Evolutionary conservation across 2,797 vertebrate species (phyloP).

Genomic region (Salarias fasciatus): DNA sequence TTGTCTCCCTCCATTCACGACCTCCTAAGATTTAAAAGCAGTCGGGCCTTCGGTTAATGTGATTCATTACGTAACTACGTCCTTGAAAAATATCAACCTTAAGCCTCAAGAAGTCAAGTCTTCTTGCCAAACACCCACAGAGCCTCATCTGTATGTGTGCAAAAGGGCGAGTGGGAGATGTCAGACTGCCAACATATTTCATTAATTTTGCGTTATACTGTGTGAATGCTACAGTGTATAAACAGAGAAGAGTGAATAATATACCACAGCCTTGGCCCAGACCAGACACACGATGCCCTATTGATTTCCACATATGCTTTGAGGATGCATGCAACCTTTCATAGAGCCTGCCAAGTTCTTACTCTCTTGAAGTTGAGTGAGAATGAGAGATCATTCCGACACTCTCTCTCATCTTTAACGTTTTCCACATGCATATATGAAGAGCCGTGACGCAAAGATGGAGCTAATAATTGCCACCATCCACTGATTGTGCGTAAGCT

Average conservation of each 20-base stretch:
- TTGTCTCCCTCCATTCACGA: slow-evolving; percentile 43
- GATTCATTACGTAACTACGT: slow-evolving; percentile 42
- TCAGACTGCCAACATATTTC: slow-evolving; percentile 59
- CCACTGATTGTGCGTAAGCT: slow-evolving; percentile 7
- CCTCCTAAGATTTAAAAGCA: slow-evolving; percentile 59
- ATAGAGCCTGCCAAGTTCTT: slow-evolving; percentile 44
- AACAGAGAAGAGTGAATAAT: slow-evolving; percentile 39
- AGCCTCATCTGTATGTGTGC: slow-evolving; percentile 22
- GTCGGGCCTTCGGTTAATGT: slow-evolving; percentile 61
- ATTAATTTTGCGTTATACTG: slow-evolving; percentile 54
- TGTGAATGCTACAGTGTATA: slow-evolving; percentile 32
- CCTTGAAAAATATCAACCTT: slow-evolving; percentile 52
- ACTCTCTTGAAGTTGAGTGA: slow-evolving; percentile 32
- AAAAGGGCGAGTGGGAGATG: slow-evolving; percentile 32
- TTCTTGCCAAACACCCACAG: slow-evolving; percentile 19
- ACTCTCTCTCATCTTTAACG: slow-evolving; percentile 52
- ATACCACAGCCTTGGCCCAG: slow-evolving; percentile 45
- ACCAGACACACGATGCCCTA: slow-evolving; percentile 54
- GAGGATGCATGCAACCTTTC: slow-evolving; percentile 51
- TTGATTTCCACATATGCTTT: slow-evolving; percentile 61
- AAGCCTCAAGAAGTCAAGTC: slow-evolving; percentile 35
- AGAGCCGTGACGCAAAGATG: slow-evolving; percentile 20
- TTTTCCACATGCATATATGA: slow-evolving; percentile 64
- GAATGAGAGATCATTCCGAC: slow-evolving; percentile 47
- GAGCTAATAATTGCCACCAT: slow-evolving; percentile 40